A percentile compares a stretch with the other conserved stretches of the same genome.
Evolutionary conservation across 2,797 vertebrate species (phyloP).

Genomic region (Kryptopterus vitreolus): DNA sequence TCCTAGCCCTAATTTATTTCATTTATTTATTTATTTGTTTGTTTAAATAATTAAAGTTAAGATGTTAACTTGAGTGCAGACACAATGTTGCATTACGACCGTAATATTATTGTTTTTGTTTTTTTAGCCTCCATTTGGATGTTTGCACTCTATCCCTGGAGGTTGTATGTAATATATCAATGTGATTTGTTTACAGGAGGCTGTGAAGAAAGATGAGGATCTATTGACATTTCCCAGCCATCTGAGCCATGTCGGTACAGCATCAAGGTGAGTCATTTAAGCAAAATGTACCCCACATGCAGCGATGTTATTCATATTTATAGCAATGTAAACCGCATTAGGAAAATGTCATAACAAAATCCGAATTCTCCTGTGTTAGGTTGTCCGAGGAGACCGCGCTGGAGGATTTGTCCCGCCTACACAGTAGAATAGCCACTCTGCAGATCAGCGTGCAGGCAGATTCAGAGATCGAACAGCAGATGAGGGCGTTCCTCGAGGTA

Average conservation of each 20-base stretch:
- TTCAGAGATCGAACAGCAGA: slow-evolving; percentile 70
- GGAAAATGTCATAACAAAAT: neutral
- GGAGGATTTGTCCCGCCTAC: slow-evolving; percentile 78
- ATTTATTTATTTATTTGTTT: no score
- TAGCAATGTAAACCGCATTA: neutral
- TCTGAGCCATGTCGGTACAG: slow-evolving; percentile 75
- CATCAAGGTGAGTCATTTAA: slow-evolving; percentile 74
- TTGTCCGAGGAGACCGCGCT: slow-evolving; percentile 76
- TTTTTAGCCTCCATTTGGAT: neutral
- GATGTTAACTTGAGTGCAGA: neutral
- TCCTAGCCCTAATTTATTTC: neutral
- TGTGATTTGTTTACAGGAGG: slow-evolving; percentile 70
- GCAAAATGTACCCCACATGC: neutral
- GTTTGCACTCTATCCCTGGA: neutral
- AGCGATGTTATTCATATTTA: neutral
- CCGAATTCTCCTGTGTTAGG: slow-evolving; percentile 57
- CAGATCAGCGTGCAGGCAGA: slow-evolving; percentile 66
- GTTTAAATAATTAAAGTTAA: no score
- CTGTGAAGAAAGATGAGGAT: slow-evolving; percentile 80
- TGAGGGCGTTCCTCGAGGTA: slow-evolving; percentile 78
- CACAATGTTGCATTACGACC: neutral
- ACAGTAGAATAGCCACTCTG: slow-evolving; percentile 69
- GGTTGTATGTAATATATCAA: neutral
- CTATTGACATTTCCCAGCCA: slow-evolving; percentile 79
- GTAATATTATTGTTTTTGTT: neutral